Evolutionary conservation across 1,140 invertebrate species (phyloP), one percentile per base, ranked within the genome.

Genomic region (Latrodectus geometricus): DNA sequence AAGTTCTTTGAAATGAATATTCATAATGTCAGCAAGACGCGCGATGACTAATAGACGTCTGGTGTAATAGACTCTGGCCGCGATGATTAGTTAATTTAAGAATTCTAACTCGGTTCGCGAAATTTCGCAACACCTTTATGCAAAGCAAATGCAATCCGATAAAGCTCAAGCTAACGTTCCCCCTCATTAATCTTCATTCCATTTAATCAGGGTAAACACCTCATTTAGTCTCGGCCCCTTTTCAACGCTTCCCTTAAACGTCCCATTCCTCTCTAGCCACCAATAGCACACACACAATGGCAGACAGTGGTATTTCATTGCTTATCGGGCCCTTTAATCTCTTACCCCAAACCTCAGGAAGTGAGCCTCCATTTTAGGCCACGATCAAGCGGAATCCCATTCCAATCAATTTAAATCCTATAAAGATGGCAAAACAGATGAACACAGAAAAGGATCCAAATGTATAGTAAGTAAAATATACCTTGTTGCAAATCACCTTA

Each of bases 181-280:
- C 20, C 23, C 73, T 84, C 79, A 82, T 84, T 84, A 84, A 76
- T 84, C 72, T 76, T 75, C 72, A 84, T 76, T 76, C 72, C 61
- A 66, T 84, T 84, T 84, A 76, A 76, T 76, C 72, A 84, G 72
- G 54, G 79, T 82, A 82, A 82, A 82, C 79, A 82, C 52, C 79
- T 52, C 69, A 50, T 61, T 73, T 35, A 23, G 21, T 48, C 48
- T 17, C 15, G 20, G 15, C 35, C 17, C 21, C 52, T 48, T 12
- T n/a, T 56, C 17, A 11, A 52, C 79, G 8, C 17, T 52, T 35
- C 69, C 50, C 65, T 9, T 61, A 14, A 69, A 69, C 9, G 14
- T 15, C 68, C n/a, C 68, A 20, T n/a, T n/a, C 68, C n/a, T 20
- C 68, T 21, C 17, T 69, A 21, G n/a, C 48, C 70, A 8, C n/a